Evolutionary conservation across 1,140 invertebrate species (phyloP), one percentile per base, ranked within the genome.

Genomic region (Drosophila carrolli): DNA sequence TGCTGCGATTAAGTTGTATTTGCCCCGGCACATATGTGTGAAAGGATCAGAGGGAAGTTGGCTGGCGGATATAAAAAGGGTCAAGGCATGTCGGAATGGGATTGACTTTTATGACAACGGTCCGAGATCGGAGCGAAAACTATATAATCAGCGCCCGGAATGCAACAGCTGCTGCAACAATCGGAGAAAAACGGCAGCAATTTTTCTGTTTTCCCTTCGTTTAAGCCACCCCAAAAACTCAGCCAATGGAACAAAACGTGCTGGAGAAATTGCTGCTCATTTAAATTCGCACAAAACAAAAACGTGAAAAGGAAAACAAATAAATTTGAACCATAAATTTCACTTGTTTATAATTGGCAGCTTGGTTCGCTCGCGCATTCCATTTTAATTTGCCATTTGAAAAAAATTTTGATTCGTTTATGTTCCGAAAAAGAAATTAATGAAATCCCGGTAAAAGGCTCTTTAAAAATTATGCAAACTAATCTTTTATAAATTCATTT

Each of bases 131-230:
- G 8, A 19, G 57, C 23, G 53, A 73, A 79, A 88, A 86, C 83
- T 89, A 88, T 88, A 88, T 80, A 86, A 86, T 86, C 83, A 88
- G 80, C 75, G 75, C 58, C 54, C 61, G 63, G 63, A 77, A 65
- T 88, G 83, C 83, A 86, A 88, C 83, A 86, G 83, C 83, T 86
- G 83, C 79, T 88, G 83, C 75, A 79, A 79, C 71, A 72, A 78
- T 86, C 75, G 54, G 74, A 61, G 76, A 63, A 55, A 76, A 77
- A 68, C 76, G 47, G 58, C 40, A 50, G 23, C 53, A 68, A 41
- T 71, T 71, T 29, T 66, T 70, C 60, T 66, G 63, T 63, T 78
- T 63, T 41, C 43, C 50, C 40, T 32, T 62, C n/a, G 35, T 23
- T 13, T 16, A 10, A 16, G 46, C 19, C 47, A 37, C 27, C 48